These are phyloP conservation scores for Corvus hawaiiensis DNA, from an alignment of 2,113 vertebrate genomes.

Conservation along the genomic window DNA sequence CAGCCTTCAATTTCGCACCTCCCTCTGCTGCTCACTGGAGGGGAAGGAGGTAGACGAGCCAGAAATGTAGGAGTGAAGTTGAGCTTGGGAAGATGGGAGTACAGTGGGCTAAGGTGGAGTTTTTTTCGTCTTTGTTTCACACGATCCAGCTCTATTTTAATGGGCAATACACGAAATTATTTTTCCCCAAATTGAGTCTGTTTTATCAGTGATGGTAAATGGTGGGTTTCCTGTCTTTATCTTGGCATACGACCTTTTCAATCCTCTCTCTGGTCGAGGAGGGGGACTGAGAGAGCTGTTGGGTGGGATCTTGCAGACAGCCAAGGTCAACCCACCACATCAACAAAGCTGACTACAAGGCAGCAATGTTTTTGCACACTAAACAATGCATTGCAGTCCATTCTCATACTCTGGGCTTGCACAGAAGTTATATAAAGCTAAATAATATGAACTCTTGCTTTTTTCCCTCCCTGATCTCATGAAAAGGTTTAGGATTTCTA, in stretches of 20 bases:
- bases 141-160: neutral
- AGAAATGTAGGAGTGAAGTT: neutral
- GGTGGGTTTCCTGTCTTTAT: neutral
- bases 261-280: neutral
- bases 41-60: neutral
- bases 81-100: neutral
- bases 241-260: neutral
- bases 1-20: neutral
- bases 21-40: accelerated
- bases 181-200: accelerated
- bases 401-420: neutral
- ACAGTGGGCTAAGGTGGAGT: neutral
- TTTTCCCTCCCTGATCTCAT: neutral
- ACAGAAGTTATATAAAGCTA: neutral
- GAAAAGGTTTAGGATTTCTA: neutral
- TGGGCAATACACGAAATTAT: neutral
- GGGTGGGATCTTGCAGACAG: neutral
- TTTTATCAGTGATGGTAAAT: neutral
- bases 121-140: neutral
- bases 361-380: neutral
- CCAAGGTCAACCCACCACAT: neutral
- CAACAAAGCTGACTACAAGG: neutral
- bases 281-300: neutral
- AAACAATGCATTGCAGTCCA: neutral
- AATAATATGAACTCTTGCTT: neutral